Evolutionary conservation across 2,113 vertebrate species (phyloP), one percentile per base, ranked within the genome.

Genomic region (Procapra przewalskii): DNA sequence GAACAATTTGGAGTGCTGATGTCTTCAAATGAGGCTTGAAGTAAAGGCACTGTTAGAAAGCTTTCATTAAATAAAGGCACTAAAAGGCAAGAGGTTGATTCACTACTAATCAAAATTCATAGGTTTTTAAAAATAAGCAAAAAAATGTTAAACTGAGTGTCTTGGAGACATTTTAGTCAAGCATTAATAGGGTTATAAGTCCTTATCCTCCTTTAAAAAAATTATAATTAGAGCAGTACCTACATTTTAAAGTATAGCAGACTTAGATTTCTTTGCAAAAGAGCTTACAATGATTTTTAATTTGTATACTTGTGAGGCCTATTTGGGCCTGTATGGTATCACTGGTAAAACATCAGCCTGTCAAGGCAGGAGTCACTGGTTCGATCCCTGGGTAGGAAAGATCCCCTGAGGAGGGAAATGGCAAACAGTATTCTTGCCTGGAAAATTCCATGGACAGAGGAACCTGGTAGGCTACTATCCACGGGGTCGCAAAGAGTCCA

Each of bases 201-300:
- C n/a, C 21, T 33, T 81, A 54, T 50, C 89, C 21, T 95, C 48
- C 50, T 31, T 85, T 77, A 62, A 75, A 79, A 64, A 57, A 94
- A 75, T 43, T 60, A 48, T 75, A 91, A 94, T 3, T 84, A 23
- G n/a, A 94, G 50, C 25, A 79, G 50, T 87, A 89, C 29, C 48
- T 88, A 13, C 33, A 55, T 43, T 95, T 40, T 83, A 55, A 92
- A 94, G 43, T 83, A 64, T 15, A 90, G 48, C 12, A 52, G 31
- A 80, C 17, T 81, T 88, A n/a, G 54, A 77, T 64, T 95, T 97
- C 75, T 96, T 96, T 81, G 33, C 54, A 95, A 96, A 96, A 25
- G 80, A 75, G 17, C 19, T 88, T 80, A 90, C 17, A 60, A 67
- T 43, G 33, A 85, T 71, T 91, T 94, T 75, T 21, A 43, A 96